Percentiles rank a stretch among this genome's conserved stretches.
phyloP scores from a whole-genome alignment of 2,888 invertebrate species.

The Zygothrica quintamaculata region DNA sequence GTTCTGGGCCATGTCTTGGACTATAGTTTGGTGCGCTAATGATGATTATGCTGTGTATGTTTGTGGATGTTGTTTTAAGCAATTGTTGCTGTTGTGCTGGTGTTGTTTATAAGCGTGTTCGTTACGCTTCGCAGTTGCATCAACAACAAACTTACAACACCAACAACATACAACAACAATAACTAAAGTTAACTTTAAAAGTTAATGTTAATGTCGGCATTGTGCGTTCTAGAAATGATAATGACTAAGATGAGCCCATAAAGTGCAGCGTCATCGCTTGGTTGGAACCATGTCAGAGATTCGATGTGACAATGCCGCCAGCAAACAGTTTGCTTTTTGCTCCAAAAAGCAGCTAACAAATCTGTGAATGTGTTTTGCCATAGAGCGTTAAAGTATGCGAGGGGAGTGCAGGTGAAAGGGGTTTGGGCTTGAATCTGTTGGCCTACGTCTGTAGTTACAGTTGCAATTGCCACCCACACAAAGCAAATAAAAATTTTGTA shows the following conservation, averaged over 20 bases:
- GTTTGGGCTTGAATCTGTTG: no score
- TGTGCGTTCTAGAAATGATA: conserved; percentile 75
- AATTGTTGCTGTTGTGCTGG: conserved; percentile 38
- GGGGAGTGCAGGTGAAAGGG: neutral
- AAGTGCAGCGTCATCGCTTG: conserved; percentile 69
- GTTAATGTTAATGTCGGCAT: conserved; percentile 70
- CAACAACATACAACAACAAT: conserved; percentile 23
- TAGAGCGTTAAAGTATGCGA: neutral
- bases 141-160: conserved; percentile 45
- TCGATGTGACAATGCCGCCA: conserved; percentile 51
- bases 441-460: no score
- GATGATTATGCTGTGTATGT: conserved; percentile 65
- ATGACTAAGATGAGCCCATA: conserved; percentile 57
- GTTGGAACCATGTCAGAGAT: conserved; percentile 53
- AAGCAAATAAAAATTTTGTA: conserved; percentile 30
- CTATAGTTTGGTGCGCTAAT: conserved; percentile 52
- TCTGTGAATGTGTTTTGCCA: conserved; percentile 1
- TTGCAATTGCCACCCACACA: conserved; percentile 32
- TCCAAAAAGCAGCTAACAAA: conserved; percentile 59
- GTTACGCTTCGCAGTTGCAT: conserved; percentile 79
- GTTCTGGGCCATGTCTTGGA: neutral
- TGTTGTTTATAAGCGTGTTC: conserved; percentile 73
- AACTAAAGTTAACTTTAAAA: conserved; percentile 45
- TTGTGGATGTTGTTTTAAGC: conserved; percentile 52
- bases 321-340: conserved; percentile 49